Conservation (phyloP, 2,113 vertebrate genomes). For the Sinocyclocheilus rhinocerous region DNA sequence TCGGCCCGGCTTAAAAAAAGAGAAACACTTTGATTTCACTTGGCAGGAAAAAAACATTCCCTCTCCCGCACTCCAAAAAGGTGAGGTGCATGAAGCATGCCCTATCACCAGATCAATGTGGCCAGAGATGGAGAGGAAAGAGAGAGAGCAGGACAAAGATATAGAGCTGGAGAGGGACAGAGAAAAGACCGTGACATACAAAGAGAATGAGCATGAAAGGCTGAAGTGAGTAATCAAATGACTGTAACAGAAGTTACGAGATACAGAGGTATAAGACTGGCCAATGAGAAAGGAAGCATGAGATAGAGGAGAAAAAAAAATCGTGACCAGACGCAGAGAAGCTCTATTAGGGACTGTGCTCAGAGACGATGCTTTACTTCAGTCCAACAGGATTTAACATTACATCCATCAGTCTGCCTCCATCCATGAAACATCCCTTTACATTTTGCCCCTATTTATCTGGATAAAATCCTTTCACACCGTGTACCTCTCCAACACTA, state of each 20-base stretch:
- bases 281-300: conserved; percentile 1
- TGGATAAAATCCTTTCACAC: background rate
- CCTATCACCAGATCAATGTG: conserved; percentile 70
- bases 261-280: background rate
- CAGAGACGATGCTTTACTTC: conserved; percentile 59
- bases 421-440: conserved; percentile 59
- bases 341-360: conserved; percentile 34
- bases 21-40: conserved; percentile 71
- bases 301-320: conserved; percentile 52
- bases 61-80: conserved; percentile 69
- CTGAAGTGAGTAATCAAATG: conserved; percentile 15
- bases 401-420: conserved; percentile 62
- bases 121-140: conserved; percentile 59
- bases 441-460: background rate
- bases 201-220: conserved; percentile 7
- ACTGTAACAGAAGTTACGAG: conserved; percentile 9
- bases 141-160: conserved; percentile 47
- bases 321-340: conserved; percentile 54
- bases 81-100: conserved; percentile 62
- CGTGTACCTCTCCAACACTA: background rate
- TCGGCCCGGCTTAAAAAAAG: conserved; percentile 46
- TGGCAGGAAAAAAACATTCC: conserved; percentile 66
- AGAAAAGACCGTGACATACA: background rate
- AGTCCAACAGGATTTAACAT: conserved; percentile 68
- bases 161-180: background rate